Conservation (phyloP, 2,888 invertebrate genomes). For the Pterostichus niger region DNA sequence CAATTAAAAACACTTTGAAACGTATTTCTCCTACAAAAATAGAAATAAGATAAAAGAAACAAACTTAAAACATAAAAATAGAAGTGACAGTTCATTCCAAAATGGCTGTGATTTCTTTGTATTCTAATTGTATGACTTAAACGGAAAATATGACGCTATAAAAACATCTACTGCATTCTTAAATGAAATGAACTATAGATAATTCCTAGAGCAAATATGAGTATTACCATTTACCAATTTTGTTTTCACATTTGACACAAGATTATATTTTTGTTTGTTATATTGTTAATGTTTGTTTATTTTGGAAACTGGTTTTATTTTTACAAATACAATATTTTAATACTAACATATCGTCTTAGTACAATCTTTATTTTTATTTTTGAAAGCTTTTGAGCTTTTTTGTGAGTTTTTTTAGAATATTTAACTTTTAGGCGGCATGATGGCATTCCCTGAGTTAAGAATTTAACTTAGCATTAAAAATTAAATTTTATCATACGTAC, state of each 20-base stretch:
- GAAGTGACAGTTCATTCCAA: too few relatives aligned
- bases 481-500: too few relatives aligned
- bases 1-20: too few relatives aligned
- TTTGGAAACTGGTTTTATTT: slow-evolving; percentile 39
- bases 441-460: neutral
- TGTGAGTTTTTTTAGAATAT: neutral
- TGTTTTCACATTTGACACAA: slow-evolving; percentile 4
- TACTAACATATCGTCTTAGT: slow-evolving; percentile 14
- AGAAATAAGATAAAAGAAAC: too few relatives aligned
- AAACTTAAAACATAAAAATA: too few relatives aligned
- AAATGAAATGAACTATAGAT: slow-evolving; percentile 15
- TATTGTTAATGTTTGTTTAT: slow-evolving; percentile 34
- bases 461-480: too few relatives aligned
- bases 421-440: neutral
- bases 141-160: too few relatives aligned
- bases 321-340: slow-evolving; percentile 43
- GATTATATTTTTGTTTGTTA: slow-evolving; percentile 43
- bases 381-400: neutral
- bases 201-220: slow-evolving; percentile 27
- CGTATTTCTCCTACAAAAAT: too few relatives aligned
- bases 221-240: slow-evolving; percentile 19
- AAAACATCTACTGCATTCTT: slow-evolving; percentile 14
- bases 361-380: slow-evolving; percentile 13
- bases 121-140: too few relatives aligned
- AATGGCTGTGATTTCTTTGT: too few relatives aligned